Evolutionary conservation across 92 coral and sea anemone species (phyloP), one percentile per base, ranked within the genome.

Genomic region (Umimayanthus kanabou): DNA sequence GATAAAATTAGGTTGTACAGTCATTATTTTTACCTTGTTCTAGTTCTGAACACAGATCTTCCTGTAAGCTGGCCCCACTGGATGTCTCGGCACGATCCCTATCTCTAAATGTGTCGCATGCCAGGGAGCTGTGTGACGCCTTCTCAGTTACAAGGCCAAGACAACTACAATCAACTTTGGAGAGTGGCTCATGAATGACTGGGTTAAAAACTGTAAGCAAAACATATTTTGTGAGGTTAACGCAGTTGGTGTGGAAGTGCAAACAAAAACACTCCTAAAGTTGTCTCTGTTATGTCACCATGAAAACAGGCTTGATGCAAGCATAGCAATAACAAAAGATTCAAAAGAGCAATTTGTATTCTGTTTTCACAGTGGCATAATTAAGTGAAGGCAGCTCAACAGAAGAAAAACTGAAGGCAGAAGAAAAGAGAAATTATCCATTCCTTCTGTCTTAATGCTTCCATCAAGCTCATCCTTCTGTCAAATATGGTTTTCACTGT

Each of bases 181-280:
- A 95, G 18, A 95, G 88, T 26, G 98, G 98, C 85, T 95, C 98
- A 80, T 95, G 98, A 88, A 95, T 95, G n/a, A 95, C 90, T 18
- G 98, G 98, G 90, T 93, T 95, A 82, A 95, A 95, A 50, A 85
- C 98, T 95, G 87, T 42, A 28, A 73, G 29, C 20, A 37, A 70
- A 28, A 20, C n/a, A 25, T 20, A 33, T 20, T 0, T 61, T 20
- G 0, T 6, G 29, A 20, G 43, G 39, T 72, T 16, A 72, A 5
- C 9, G 5, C 7, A 4, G 33, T 13, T 29, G 76, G 37, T 33
- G 2, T 33, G 37, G 37, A 33, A 33, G 37, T 33, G 37, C 37
- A 33, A 33, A 33, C 2, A 33, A 33, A 33, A 33, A 33, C 37
- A 33, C 37, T 33, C 1, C 37, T 33, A 33, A 33, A 33, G 37